A percentile compares a stretch with the other conserved stretches of the same genome.
Evolutionary conservation across 2,113 vertebrate species (phyloP).

Genomic region (Aldabrachelys gigantea): DNA sequence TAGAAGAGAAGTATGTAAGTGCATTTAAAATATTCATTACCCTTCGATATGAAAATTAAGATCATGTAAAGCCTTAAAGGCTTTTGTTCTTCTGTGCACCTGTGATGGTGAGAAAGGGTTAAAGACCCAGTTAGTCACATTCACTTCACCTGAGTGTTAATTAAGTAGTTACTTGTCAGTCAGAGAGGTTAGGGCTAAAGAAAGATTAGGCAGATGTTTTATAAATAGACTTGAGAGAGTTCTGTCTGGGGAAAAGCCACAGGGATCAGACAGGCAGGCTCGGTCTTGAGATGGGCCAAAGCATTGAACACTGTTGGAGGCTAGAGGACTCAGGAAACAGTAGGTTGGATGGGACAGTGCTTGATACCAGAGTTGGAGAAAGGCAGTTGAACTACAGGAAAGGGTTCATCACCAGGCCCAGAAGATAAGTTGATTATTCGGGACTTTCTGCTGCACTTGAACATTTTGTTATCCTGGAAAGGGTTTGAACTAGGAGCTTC

Average conservation of each 20-base stretch:
- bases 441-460: not conserved
- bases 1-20: not conserved
- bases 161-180: not conserved
- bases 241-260: not conserved
- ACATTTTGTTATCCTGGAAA: not conserved
- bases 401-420: not conserved
- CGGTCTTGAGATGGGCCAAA: not conserved
- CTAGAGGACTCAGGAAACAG: not conserved
- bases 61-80: not conserved
- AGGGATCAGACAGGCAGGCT: not conserved
- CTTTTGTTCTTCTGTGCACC: not conserved
- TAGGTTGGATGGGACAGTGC: not conserved
- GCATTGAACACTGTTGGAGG: not conserved
- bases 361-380: not conserved
- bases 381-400: not conserved
- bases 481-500: not conserved
- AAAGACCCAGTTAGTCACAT: not conserved
- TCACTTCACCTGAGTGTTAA: not conserved
- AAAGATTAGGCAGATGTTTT: not conserved
- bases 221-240: not conserved
- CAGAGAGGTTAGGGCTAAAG: not conserved
- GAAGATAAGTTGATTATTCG: not conserved
- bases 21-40: not conserved
- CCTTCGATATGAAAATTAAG: not conserved
- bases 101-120: not conserved